These are phyloP conservation scores for Ophiothrix spiculata DNA, from an alignment of 35 echinoderm and acorn worm species.

Conservation along the genomic window DNA sequence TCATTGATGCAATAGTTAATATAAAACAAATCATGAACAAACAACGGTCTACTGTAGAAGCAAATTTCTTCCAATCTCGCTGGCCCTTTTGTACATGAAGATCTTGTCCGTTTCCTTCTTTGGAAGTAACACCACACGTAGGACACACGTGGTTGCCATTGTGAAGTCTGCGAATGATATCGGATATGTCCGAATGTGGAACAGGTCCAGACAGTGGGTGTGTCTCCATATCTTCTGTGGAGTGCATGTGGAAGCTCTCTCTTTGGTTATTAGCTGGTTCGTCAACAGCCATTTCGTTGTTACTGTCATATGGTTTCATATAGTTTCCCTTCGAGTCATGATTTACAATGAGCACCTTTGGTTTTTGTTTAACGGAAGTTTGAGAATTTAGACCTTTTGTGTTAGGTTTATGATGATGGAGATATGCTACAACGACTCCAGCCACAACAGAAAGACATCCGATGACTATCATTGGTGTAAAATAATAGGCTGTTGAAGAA, in stretches of 20 bases:
- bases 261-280: neutral
- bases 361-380: neutral
- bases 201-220: neutral
- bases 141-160: neutral
- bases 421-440: constrained; percentile 8
- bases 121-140: neutral
- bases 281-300: neutral
- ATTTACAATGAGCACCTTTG: neutral
- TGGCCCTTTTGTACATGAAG: neutral
- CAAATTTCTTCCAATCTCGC: neutral
- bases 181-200: neutral
- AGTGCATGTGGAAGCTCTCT: neutral
- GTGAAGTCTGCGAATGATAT: neutral
- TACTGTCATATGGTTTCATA: neutral
- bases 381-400: neutral
- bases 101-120: neutral
- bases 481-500: constrained; percentile 19
- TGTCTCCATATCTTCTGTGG: neutral
- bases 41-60: neutral
- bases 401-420: constrained; percentile 10
- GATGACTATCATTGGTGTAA: constrained; percentile 34
- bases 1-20: neutral
- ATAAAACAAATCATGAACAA: neutral
- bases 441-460: constrained; percentile 16
- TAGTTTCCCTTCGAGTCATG: neutral